Base-by-base conservation (phyloP, 2,888 invertebrate species). In the Leucophenga montana region DNA sequence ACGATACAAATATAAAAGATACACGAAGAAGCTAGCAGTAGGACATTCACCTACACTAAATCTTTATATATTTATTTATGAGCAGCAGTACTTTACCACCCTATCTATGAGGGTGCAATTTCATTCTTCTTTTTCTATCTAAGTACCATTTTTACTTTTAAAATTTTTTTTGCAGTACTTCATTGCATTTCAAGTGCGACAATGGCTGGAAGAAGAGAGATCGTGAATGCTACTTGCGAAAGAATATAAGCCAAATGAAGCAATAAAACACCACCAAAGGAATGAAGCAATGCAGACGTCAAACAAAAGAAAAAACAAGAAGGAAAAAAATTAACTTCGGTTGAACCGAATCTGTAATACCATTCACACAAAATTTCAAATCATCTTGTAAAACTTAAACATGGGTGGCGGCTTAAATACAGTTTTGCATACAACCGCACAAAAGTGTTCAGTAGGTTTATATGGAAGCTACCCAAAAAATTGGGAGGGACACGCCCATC, bases 101-200 rank as follows among this genome's bases (percentile, higher is more conserved):
- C 5, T 3, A n/a, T 18, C 53, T 62, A 27, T 44, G 33, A 61
- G 48, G 67, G 54, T 54, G 70, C 20, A 48, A 56, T 5, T 61
- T 73, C 72, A 74, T 77, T 81, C 76, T 78, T 80, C 76, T 81
- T 77, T 77, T 70, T 73, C 74, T 77, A 61, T 59, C 39, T 39
- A 11, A 27, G 81, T 77, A 79, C 79, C 79, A 75, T 79, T 70
- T 67, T 70, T 71, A 68, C 74, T 76, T 77, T 73, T 71, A 75
- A 75, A 77, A 76, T 73, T 68, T 59, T 13, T 13, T 57, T 79
- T 74, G 71, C 73, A 73, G 73, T 77, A 80, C 82, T 80, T 82
- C 80, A 80, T 82, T 80, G 82, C 82, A 77, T 71, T 78, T 71
- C 20, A 20, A 56, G 22, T 56, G 22, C 22, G 20, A 8, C 39